Evolutionary conservation across 2,113 vertebrate genomes (phyloP), one percentile per base, ranked within the genome.

Genomic region (Leptosomus discolor): DNA sequence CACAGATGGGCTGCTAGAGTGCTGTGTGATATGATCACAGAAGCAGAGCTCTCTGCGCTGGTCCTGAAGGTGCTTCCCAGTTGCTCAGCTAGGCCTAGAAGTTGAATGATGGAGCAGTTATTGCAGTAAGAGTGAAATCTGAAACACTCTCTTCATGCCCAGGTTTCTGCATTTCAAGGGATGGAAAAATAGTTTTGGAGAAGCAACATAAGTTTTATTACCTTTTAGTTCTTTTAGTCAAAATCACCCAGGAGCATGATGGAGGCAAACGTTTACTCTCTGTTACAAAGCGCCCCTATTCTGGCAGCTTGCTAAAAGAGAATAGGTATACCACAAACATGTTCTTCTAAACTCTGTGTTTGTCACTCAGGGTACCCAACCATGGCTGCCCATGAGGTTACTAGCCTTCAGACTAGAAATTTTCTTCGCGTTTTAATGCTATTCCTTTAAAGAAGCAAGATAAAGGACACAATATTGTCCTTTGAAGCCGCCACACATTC

Each of bases 151-250:
- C 20, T 74, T 57, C 15, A 3, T 27, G 46, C 34, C 8, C 60
- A 50, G 20, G 24, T 37, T 95, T 95, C 54, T 85, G 74, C 30
- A 58, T 46, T 64, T 36, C 46, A 45, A 53, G 14, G 56, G 19
- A 37, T 45, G 73, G 88, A 88, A 92, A 96, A 94, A 43, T 1
- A 78, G 51, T 86, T 92, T 83, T 70, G 89, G 67, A 92, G 64
- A 63, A 88, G 46, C 60, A 73, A 39, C 1, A 0, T 16, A 15
- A 61, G 9, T 76, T 94, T 76, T 65, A 46, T 12, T 30, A 1
- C 36, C 16, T 48, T 80, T 58, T 9, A 88, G 11, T 39, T 71
- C 32, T 94, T 80, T 63, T n/a, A n/a, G 68, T 84, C 54, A 51
- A 45, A 64, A 45, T 77, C 26, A 43, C 14, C 70, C 46, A 26